Base-by-base conservation (phyloP, 2,797 vertebrate species). In the Scolopax bukidnonensis region DNA sequence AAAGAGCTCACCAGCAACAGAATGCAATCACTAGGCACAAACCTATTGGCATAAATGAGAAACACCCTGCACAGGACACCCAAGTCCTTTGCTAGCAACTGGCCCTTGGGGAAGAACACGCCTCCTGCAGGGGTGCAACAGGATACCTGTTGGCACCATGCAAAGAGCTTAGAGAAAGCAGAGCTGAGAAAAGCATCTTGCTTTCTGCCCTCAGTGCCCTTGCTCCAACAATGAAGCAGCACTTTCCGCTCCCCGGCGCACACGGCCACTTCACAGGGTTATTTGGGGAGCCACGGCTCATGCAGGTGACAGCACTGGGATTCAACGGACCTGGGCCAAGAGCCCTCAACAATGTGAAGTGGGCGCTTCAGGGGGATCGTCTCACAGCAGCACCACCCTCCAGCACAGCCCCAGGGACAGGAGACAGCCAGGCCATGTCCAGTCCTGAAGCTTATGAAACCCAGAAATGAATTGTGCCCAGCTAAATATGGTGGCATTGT, bases 231-330 rank as follows among this genome's bases (percentile, higher is more conserved):
- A 30, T 6, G 51, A 75, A 59, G 92, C 76, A 21, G 87, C 84
- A 69, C 32, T 53, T 54, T 33, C 54, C 1, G 1, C 75, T 50
- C 81, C 76, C 25, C 0, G 0, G 11, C 1, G 2, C 1, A 6
- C 71, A 15, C 6, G 0, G 67, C 19, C 1, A 4, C 48, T 41
- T 15, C 1, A 1, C 7, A 28, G 74, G 5, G 76, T 78, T 88
- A 83, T 85, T 90, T 51, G n/a, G 4, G 12, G 71, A 87, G 63
- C 48, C 48, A 30, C 23, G 32, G 71, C 33, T 81, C 48, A 41
- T 2, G 1, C 6, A 6, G 47, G 47, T 47, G 47, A 48, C 23
- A 48, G 21, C 47, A 48, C 47, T 1, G 1, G 59, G 68, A 90
- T 36, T 75, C 59, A 63, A 88, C 51, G 70, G 30, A 77, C 74